Evolutionary conservation across 2,888 invertebrate genomes (phyloP), one percentile per base, ranked within the genome.

Genomic region (Calameuta pallipes): DNA sequence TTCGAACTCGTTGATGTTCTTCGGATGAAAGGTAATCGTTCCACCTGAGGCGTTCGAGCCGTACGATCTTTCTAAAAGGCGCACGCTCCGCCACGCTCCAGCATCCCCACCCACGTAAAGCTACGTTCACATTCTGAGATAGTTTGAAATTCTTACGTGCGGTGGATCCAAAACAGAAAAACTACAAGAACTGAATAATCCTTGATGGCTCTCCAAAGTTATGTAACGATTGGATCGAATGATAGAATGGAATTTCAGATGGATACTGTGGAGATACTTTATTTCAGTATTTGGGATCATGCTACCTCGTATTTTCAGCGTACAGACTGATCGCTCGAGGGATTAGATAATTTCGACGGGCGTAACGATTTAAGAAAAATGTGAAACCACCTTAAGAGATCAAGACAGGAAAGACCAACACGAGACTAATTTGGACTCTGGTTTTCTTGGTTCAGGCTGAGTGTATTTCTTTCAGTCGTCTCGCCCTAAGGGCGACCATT

Each of bases 31-130:
- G 89, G 87, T 89, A 89, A 89, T 89, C 85, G 87, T 81, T 83
- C 83, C 82, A 84, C 88, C 89, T 84, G 84, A 81, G 89, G 89
- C 87, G 85, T 81, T 83, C 84, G 83, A 83, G 85, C 82, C 86
- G 82, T 86, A 85, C 86, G 86, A 83, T 85, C 81, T 80, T 80
- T 81, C 84, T 82, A 85, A 85, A 85, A 84, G 85, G 88, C 88
- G 83, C 88, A 87, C 87, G 88, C 85, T 86, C 85, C 83, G 77
- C 89, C 88, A 89, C 89, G 89, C 89, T 88, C 86, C 89, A 84
- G 79, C 82, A 85, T 86, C 85, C 88, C 89, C 88, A 84, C 88
- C 80, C 79, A 75, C 76, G 75, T 78, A 74, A 76, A 75, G 78
- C 70, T 30, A 30, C 69, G 75, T 71, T 78, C 34, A 78, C 75